Percentiles rank a stretch among this genome's conserved stretches.
Evolutionary conservation across 1,140 invertebrate species (phyloP).

Genomic region (Drosophila rhopaloa): DNA sequence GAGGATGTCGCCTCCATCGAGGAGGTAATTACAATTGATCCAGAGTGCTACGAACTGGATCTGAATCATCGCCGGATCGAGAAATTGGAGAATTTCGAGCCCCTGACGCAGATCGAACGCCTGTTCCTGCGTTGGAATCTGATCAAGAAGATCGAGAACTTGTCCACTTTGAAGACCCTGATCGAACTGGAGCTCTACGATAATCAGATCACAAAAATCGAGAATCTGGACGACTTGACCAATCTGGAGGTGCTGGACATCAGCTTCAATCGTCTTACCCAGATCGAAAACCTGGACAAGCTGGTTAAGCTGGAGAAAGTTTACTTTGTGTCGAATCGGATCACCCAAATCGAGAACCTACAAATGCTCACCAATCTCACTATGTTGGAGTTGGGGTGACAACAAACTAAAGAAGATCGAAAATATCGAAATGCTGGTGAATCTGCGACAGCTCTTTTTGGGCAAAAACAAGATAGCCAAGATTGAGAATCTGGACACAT

Average conservation of each 20-base stretch:
- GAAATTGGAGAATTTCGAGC: constrained; percentile 93
- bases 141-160: constrained; percentile 97
- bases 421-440: constrained; percentile 91
- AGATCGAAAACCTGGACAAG: constrained; percentile 94
- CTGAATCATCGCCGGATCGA: constrained; percentile 94
- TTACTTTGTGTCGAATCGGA: constrained; percentile 97
- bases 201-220: constrained; percentile 96
- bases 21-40: constrained; percentile 78
- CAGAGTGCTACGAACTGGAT: constrained; percentile 86
- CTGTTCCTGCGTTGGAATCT: constrained; percentile 96
- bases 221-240: constrained; percentile 93
- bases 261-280: constrained; percentile 98
- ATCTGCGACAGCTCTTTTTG: constrained; percentile 92
- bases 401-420: constrained; percentile 93
- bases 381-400: constrained; percentile 96
- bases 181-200: constrained; percentile 97
- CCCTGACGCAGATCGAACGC: constrained; percentile 90
- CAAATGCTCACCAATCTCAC: constrained; percentile 91
- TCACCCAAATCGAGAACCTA: constrained; percentile 96
- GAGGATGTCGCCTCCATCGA: constrained; percentile 73
- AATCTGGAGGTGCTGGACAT: constrained; percentile 97
- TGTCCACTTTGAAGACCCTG: constrained; percentile 90
- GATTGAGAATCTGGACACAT: constrained; percentile 93
- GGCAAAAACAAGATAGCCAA: constrained; percentile 98
- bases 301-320: constrained; percentile 94